Base-by-base conservation (phyloP, 1,140 invertebrate species). In the Chrysomallon squamiferum region DNA sequence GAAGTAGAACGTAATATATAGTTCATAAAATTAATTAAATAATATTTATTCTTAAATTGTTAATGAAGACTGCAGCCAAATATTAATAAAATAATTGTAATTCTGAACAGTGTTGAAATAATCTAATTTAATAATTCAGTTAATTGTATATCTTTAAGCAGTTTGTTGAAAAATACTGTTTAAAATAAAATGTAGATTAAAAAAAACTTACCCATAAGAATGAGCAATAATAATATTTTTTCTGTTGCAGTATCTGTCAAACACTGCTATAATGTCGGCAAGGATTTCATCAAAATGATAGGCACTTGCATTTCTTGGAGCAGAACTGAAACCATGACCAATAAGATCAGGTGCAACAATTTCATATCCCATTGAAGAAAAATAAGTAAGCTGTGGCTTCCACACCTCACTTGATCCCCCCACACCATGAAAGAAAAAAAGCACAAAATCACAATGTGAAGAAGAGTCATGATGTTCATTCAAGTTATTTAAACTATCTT, bases 401-500 rank as follows among this genome's bases (percentile, higher is more conserved):
- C 92, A 93, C 27, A 90, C 83, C 67, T 91, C 89, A n/a, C 90
- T 89, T 3, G 89, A 90, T 11, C 89, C 90, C 7, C 91, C 91
- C 66, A 92, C 90, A 7, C 91, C 91, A 80, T 93, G 92, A 27
- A 92, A 85, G 70, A 93, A 90, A 61, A 92, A 89, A 62, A 92
- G 33, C 32, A 79, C 77, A 30, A 70, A 35, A 20, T 65, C 62
- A 43, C 13, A 64, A 13, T n/a, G 11, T 9, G 59, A 20, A 22
- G 27, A 43, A 13, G 33, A 29, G 15, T 47, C 13, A 20, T n/a
- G 2, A 29, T 38, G 20, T 3, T 41, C 20, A 18, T 58, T 54
- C 5, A 3, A 33, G 30, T 66, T 35, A 3, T 15, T 25, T 32
- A n/a, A 27, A 29, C 32, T 22, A 5, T 45, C 27, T 30, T 50